Evolutionary conservation across 1,140 invertebrate genomes (phyloP).

Genomic region (Aphis gossypii): DNA sequence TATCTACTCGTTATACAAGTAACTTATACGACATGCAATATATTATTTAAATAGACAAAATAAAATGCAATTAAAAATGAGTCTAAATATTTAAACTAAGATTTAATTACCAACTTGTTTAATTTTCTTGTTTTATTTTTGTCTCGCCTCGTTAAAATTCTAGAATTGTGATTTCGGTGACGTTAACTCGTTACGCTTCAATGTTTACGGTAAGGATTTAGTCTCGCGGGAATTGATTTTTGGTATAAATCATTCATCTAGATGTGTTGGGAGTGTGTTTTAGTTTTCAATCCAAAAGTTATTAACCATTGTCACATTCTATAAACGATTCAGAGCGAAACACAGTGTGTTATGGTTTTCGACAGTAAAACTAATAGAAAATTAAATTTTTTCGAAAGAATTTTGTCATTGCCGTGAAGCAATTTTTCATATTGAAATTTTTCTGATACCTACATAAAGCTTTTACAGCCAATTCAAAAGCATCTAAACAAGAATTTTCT

Average conservation of each 20-base stretch:
- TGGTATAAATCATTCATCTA: not conserved
- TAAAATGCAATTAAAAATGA: not conserved
- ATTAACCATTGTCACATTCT: not conserved
- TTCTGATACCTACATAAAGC: not conserved
- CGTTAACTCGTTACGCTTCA: not conserved
- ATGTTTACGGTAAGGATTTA: constrained; percentile 1
- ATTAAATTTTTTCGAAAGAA: not conserved
- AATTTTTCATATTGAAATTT: not conserved
- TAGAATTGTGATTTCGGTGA: not conserved
- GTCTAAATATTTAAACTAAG: not conserved
- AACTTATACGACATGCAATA: not conserved
- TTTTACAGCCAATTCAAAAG: not conserved
- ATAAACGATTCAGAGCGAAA: constrained; percentile 9
- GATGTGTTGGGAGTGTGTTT: not conserved
- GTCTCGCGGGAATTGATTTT: not conserved
- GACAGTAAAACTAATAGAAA: not conserved
- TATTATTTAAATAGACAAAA: not conserved
- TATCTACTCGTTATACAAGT: not conserved
- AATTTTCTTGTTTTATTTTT: not conserved
- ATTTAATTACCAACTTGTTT: not conserved
- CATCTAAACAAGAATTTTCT: not conserved
- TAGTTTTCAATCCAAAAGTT: not conserved
- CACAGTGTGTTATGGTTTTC: not conserved
- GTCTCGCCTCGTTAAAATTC: not conserved
- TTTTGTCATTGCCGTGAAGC: not conserved